Percentiles rank a stretch among this genome's conserved stretches.
Conservation (phyloP, 2,113 vertebrate species). For the Nannobrachium achirus region DNA sequence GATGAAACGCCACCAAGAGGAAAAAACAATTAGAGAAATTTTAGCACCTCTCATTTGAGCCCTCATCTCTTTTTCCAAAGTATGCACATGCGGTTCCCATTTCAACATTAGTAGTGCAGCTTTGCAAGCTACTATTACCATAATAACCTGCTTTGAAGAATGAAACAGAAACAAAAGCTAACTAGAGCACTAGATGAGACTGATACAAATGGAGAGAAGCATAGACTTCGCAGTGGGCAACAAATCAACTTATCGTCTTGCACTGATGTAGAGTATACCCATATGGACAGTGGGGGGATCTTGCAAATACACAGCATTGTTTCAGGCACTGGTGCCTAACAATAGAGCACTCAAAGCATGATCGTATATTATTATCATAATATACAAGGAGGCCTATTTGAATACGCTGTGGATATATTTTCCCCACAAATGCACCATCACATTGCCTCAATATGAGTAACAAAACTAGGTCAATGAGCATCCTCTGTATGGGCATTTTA, state of each 20-base stretch:
- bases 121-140: conserved; percentile 20
- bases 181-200: neutral
- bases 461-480: no score
- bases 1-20: conserved; percentile 60
- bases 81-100: conserved; percentile 69
- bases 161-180: conserved; percentile 15
- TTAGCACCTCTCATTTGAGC: conserved; percentile 63
- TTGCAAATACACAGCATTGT: neutral
- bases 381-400: no score
- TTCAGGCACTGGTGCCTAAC: no score
- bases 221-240: neutral
- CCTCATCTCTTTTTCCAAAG: conserved; percentile 71
- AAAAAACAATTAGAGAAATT: conserved; percentile 64
- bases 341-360: no score
- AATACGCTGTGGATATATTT: no score
- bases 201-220: neutral
- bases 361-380: no score
- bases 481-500: no score
- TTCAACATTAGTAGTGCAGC: conserved; percentile 33
- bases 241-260: neutral
- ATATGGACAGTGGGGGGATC: neutral
- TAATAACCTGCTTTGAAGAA: conserved; percentile 37
- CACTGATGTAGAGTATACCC: neutral
- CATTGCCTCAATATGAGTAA: no score
- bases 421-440: no score